Conservation (phyloP, 2,888 invertebrate species). For the Pardosa pseudoannulata region DNA sequence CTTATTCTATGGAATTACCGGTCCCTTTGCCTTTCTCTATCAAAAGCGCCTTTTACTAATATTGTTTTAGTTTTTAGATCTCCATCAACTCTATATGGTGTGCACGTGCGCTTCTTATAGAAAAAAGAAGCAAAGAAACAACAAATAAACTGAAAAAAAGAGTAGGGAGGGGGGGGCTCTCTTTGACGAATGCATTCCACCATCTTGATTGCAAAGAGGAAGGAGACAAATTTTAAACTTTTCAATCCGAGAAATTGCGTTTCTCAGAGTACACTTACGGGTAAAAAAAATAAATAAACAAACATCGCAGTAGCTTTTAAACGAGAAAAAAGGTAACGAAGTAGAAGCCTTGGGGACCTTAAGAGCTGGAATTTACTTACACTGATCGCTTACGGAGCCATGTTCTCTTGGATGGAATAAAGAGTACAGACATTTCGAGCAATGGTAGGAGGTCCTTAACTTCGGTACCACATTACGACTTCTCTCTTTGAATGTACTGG, state of each 20-base stretch:
- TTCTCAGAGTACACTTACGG: conserved; percentile 34
- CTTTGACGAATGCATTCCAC: conserved; percentile 67
- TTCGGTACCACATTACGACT: conserved; percentile 53
- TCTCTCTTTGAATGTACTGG: background rate
- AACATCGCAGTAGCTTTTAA: conserved; percentile 57
- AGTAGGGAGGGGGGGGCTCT: conserved; percentile 23
- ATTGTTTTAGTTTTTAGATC: conserved; percentile 66
- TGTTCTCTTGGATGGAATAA: conserved; percentile 40
- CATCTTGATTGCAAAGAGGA: conserved; percentile 53
- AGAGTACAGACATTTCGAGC: conserved; percentile 43
- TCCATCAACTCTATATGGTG: conserved; percentile 45
- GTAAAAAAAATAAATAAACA: conserved; percentile 58
- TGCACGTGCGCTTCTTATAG: conserved; percentile 45
- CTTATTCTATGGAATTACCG: conserved; percentile 56
- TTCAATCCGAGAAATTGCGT: conserved; percentile 70
- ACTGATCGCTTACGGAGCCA: conserved; percentile 50
- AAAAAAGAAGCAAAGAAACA: conserved; percentile 21
- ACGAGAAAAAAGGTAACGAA: conserved; percentile 64
- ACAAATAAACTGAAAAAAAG: conserved; percentile 29
- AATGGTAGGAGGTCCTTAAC: conserved; percentile 38
- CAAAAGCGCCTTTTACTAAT: conserved; percentile 71
- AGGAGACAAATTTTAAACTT: conserved; percentile 71
- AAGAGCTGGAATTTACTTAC: conserved; percentile 65
- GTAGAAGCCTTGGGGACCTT: conserved; percentile 56
- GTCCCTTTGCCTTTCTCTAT: conserved; percentile 49